Conservation (phyloP, 2,797 vertebrate genomes). For the Lepus oiostolus region DNA sequence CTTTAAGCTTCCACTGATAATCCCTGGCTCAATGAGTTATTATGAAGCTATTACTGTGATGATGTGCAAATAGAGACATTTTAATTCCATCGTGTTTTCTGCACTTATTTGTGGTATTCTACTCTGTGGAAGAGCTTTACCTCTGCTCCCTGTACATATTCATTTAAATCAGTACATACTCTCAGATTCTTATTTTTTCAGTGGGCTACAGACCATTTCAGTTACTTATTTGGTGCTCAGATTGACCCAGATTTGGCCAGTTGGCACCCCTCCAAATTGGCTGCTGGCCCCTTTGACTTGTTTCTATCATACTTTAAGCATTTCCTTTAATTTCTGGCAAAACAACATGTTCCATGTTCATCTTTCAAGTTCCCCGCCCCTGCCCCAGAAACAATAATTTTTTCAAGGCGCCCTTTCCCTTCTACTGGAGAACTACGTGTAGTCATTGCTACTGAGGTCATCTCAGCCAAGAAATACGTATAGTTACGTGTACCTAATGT, state of each 20-base stretch:
- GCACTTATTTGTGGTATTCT: neutral
- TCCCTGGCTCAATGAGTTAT: neutral
- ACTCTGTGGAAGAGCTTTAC: neutral
- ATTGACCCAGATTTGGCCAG: neutral
- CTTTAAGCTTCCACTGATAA: neutral
- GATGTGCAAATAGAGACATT: neutral
- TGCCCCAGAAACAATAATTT: neutral
- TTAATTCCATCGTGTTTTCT: neutral
- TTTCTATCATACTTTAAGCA: neutral
- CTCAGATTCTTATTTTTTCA: neutral
- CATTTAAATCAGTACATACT: neutral
- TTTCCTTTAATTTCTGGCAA: slow-evolving; percentile 36
- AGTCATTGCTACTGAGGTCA: neutral
- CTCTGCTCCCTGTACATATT: neutral
- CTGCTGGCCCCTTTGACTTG: neutral
- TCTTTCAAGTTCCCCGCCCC: slow-evolving; percentile 28
- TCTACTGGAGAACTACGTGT: neutral
- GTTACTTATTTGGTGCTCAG: neutral
- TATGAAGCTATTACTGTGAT: neutral
- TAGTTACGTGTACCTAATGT: neutral
- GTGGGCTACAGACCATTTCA: neutral
- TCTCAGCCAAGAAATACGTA: neutral
- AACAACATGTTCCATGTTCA: neutral
- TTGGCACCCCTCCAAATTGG: neutral
- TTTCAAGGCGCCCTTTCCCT: neutral